Conservation (phyloP, 2,113 vertebrate genomes). For the Camelus dromedarius region DNA sequence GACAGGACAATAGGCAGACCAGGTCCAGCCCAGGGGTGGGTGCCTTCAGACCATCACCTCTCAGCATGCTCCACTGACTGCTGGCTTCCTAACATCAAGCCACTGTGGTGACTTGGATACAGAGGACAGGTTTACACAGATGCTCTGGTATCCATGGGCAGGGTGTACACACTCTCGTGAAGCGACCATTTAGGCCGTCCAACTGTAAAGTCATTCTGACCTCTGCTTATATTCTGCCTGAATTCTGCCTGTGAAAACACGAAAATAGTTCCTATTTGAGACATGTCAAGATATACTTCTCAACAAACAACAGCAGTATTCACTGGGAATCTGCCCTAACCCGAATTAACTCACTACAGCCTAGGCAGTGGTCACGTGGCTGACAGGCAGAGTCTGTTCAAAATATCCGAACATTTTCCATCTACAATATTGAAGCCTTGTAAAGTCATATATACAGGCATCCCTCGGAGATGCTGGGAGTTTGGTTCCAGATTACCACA, state of each 20-base stretch:
- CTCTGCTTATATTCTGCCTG: neutral
- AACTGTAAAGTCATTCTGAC: neutral
- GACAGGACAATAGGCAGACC: neutral
- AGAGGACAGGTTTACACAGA: neutral
- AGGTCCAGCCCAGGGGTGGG: neutral
- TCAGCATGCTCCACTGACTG: neutral
- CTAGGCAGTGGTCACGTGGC: neutral
- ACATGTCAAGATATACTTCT: neutral
- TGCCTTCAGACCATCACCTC: neutral
- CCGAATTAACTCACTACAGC: neutral
- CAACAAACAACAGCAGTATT: neutral
- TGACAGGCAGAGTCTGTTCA: neutral
- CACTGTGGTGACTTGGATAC: neutral
- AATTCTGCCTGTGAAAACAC: neutral
- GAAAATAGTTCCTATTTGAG: neutral
- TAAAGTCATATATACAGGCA: neutral
- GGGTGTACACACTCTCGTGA: neutral
- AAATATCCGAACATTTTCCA: neutral
- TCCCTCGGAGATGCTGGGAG: neutral
- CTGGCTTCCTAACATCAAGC: neutral
- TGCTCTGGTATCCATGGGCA: neutral
- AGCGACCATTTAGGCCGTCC: neutral
- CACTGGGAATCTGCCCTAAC: neutral
- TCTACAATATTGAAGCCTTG: neutral
- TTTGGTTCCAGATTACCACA: neutral